These are phyloP conservation scores for Harmothoe impar DNA, from an alignment of 2,888 invertebrate species.

Conservation along the genomic window DNA sequence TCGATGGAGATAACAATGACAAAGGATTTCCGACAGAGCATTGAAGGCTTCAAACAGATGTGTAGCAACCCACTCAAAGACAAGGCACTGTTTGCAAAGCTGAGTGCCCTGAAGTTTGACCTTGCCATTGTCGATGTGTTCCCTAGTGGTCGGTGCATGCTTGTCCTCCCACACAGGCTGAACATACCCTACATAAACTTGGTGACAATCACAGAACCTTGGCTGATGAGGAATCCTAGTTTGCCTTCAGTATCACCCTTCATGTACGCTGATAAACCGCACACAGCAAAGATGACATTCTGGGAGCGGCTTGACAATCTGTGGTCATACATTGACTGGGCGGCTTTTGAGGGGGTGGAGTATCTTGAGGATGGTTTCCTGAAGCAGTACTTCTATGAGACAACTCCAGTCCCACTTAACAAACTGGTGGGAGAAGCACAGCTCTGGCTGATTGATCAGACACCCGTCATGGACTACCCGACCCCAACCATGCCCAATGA, in stretches of 20 bases:
- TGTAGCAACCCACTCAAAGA: conserved; percentile 66
- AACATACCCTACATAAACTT: conserved; percentile 65
- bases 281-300: conserved; percentile 31
- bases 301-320: conserved; percentile 65
- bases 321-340: conserved; percentile 64
- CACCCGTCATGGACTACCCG: conserved; percentile 67
- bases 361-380: conserved; percentile 65
- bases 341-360: conserved; percentile 46
- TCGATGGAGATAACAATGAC: not conserved
- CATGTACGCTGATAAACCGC: not conserved
- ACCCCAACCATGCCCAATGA: conserved; percentile 68
- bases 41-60: conserved; percentile 60
- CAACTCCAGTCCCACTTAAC: conserved; percentile 41
- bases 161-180: conserved; percentile 62
- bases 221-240: conserved; percentile 66
- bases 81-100: conserved; percentile 30
- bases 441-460: conserved; percentile 67
- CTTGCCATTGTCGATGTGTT: conserved; percentile 67
- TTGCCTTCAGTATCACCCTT: conserved; percentile 67
- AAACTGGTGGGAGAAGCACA: conserved; percentile 50
- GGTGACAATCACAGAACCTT: conserved; percentile 66
- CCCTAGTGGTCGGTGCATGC: conserved; percentile 62
- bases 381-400: conserved; percentile 64
- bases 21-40: conserved; percentile 29
- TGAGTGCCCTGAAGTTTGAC: conserved; percentile 56